A percentile compares a stretch with the other conserved stretches of the same genome.
phyloP scores from a whole-genome alignment of 1,140 invertebrate species.

The Delia radicum region DNA sequence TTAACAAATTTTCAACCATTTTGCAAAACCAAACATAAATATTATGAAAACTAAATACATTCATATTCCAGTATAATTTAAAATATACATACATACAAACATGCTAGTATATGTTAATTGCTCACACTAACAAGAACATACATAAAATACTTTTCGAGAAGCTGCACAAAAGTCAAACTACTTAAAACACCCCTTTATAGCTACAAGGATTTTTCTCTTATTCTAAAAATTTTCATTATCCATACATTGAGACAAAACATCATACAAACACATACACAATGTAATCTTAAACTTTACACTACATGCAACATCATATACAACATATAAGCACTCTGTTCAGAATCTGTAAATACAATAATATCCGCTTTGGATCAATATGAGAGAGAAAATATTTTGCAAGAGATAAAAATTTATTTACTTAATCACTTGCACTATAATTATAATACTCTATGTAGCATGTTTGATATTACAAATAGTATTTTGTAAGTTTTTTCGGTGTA shows the following conservation, averaged over 20 bases:
- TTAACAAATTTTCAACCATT: slow-evolving; percentile 24
- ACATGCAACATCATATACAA: too few species aligned
- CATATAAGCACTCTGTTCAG: too few species aligned
- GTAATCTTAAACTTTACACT: slow-evolving; percentile 4
- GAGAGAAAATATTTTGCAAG: too few species aligned
- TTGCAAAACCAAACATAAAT: not conserved
- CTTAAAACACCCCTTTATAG: not conserved
- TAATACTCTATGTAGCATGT: too few species aligned
- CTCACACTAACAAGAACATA: not conserved
- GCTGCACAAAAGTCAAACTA: slow-evolving; percentile 1
- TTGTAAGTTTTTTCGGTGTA: too few species aligned
- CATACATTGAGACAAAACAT: not conserved
- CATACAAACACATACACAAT: not conserved
- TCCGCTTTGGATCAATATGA: too few species aligned
- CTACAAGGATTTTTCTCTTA: not conserved
- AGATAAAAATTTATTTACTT: too few species aligned
- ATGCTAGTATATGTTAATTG: not conserved
- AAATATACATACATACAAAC: too few species aligned
- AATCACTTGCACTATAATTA: too few species aligned
- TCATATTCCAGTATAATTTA: too few species aligned
- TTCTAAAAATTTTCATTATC: not conserved
- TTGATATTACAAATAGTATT: too few species aligned
- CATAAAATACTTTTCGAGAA: not conserved
- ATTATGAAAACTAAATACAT: not conserved
- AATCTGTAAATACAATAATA: too few species aligned